phyloP scores from a whole-genome alignment of 2,113 vertebrate species.

The Phyllostomus hastatus region DNA sequence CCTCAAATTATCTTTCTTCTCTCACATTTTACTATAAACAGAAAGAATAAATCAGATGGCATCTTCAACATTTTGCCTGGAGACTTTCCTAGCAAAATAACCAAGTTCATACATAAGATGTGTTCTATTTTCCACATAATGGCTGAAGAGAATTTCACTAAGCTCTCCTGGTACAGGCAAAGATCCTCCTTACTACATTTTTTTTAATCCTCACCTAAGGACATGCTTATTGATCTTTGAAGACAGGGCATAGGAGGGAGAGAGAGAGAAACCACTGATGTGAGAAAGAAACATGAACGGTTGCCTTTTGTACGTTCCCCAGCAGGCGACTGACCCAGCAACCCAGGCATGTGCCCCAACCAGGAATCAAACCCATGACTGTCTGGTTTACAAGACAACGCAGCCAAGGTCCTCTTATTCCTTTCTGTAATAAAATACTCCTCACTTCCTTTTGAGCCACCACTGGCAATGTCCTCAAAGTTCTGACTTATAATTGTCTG shows the following conservation, averaged over 20 bases:
- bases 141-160: neutral
- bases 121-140: neutral
- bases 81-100: neutral
- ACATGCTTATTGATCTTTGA: too few relatives aligned
- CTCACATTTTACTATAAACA: neutral
- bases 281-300: too few relatives aligned
- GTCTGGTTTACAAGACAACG: too few relatives aligned
- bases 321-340: too few relatives aligned
- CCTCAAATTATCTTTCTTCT: neutral
- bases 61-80: neutral
- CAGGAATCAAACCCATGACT: too few relatives aligned
- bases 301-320: too few relatives aligned
- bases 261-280: too few relatives aligned
- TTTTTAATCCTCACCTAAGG: neutral
- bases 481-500: neutral
- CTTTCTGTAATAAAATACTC: neutral
- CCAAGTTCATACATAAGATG: neutral
- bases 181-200: neutral
- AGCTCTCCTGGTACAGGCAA: neutral
- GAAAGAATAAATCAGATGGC: neutral
- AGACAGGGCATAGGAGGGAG: too few relatives aligned
- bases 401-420: neutral
- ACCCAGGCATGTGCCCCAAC: too few relatives aligned
- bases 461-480: neutral
- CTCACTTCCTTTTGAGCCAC: neutral